Conservation (phyloP, 2,113 vertebrate genomes). For the Tursiops truncatus region DNA sequence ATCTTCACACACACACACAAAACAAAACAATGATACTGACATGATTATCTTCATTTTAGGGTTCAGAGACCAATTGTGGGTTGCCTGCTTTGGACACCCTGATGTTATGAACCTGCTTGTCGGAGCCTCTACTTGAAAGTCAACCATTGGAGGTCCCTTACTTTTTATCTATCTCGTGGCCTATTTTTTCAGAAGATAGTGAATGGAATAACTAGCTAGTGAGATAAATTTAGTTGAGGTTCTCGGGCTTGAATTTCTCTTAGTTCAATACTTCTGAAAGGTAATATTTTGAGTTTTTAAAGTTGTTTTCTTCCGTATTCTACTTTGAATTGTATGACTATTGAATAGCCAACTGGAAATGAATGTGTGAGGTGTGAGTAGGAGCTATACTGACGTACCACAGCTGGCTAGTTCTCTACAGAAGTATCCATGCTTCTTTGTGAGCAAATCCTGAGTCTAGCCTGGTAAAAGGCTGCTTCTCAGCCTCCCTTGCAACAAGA, state of each 20-base stretch:
- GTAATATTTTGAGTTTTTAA: background rate
- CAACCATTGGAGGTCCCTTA: background rate
- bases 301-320: background rate
- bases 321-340: background rate
- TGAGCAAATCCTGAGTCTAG: background rate
- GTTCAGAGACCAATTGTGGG: background rate
- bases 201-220: background rate
- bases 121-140: background rate
- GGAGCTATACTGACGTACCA: background rate
- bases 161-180: background rate
- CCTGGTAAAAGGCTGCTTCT: background rate
- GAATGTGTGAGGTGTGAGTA: accelerated
- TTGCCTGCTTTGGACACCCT: background rate
- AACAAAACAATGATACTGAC: background rate
- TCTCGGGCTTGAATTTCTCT: background rate
- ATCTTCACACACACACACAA: background rate
- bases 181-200: background rate
- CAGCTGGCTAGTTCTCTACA: background rate
- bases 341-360: background rate
- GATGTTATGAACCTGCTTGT: background rate
- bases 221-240: background rate
- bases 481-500: background rate
- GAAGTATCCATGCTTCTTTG: background rate
- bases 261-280: background rate
- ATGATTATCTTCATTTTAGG: background rate